These are phyloP conservation scores for Leucophenga maculata DNA, from an alignment of 2,888 invertebrate genomes.

Conservation along the genomic window DNA sequence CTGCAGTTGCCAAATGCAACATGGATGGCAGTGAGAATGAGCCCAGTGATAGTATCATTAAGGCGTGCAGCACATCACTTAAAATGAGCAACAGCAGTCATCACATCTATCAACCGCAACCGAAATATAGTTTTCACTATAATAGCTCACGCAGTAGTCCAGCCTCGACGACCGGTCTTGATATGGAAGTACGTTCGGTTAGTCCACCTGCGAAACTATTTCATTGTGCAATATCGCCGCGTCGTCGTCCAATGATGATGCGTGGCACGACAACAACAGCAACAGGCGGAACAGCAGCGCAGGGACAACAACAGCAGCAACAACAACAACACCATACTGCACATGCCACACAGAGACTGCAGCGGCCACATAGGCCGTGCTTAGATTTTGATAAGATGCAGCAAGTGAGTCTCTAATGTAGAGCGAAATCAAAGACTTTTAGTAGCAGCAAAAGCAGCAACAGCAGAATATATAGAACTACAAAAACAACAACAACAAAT, in stretches of 20 bases:
- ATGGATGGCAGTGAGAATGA: slow-evolving; percentile 57
- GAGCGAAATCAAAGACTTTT: slow-evolving; percentile 52
- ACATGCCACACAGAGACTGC: slow-evolving; percentile 72
- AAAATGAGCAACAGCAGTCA: slow-evolving; percentile 71
- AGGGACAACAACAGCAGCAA: slow-evolving; percentile 26
- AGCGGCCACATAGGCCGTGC: slow-evolving; percentile 87
- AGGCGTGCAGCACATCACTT: slow-evolving; percentile 64
- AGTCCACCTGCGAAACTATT: slow-evolving; percentile 74
- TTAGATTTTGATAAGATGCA: slow-evolving; percentile 98
- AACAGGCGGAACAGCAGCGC: slow-evolving; percentile 23
- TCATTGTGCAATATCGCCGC: slow-evolving; percentile 76
- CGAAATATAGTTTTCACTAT: slow-evolving; percentile 71
- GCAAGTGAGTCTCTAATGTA: slow-evolving; percentile 80
- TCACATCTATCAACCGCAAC: slow-evolving; percentile 71
- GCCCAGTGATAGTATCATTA: slow-evolving; percentile 54
- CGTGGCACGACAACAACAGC: neutral
- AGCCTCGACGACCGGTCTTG: slow-evolving; percentile 70
- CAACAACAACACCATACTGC: slow-evolving; percentile 32
- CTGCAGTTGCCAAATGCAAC: slow-evolving; percentile 30
- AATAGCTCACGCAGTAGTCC: slow-evolving; percentile 71
- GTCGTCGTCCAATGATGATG: slow-evolving; percentile 76
- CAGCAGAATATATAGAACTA: slow-evolving; percentile 33
- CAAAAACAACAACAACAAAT: slow-evolving; percentile 32
- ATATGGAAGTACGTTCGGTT: slow-evolving; percentile 72
- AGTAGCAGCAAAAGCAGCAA: slow-evolving; percentile 35